Base-by-base conservation (phyloP, 2,797 vertebrate species). In the Cyprinodon diabolis region DNA sequence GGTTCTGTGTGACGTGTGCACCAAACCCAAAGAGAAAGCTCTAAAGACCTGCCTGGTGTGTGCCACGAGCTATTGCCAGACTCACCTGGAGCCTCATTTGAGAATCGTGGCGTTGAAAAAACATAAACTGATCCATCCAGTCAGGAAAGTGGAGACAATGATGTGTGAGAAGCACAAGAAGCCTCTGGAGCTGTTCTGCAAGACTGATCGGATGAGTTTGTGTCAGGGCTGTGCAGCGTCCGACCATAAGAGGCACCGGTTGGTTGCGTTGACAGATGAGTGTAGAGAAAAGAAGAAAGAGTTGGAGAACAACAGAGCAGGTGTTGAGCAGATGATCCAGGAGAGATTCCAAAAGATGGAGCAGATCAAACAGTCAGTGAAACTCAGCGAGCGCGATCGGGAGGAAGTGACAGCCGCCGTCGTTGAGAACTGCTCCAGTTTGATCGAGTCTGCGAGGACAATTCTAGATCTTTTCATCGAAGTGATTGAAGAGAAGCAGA, bases 1-100 rank as follows among this genome's bases (percentile, higher is more conserved):
- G 12, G 48, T 35, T 54, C 62, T 2, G 6, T 68, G 45, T 68
- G 78, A 78, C 8, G 14, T 69, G 25, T 83, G 78, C 60, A 54
- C 54, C 35, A 66, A 74, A 68, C 55, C 70, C 69, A 83, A 71
- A 68, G 19, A 54, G 49, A 83, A 65, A 51, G 78, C 81, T 23
- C 14, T 75, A 25, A 84, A 75, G 73, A 79, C 60, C 71, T 79
- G 76, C 51, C 71, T 72, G 55, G 49, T 66, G 4, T 81, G 81
- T 68, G 52, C 54, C 71, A 4, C 3, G 19, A 76, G 81, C 8
- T 81, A 77, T 70, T 84, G 84, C 49, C 23, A 71, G 30, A 68
- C 66, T 68, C 81, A 84, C 74, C 74, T 86, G 51, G 60, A 83
- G 78, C 74, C 69, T 70, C 84, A 81, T 49, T 69, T 25, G 58